Conservation (phyloP, 2,113 vertebrate genomes). For the Shinisaurus crocodilurus region DNA sequence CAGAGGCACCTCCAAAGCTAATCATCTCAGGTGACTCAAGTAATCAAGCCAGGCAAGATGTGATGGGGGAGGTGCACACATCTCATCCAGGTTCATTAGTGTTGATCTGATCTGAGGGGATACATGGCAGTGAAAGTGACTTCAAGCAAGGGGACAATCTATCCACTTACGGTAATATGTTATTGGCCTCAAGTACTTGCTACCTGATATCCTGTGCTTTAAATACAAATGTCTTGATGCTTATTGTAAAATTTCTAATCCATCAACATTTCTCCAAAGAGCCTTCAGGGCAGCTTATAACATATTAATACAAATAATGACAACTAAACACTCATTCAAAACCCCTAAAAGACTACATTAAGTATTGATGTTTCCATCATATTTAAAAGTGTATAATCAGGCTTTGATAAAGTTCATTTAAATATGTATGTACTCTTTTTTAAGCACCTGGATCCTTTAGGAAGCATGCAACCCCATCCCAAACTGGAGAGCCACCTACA, state of each 20-base stretch:
- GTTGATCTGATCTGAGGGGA: background rate
- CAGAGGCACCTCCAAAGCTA: background rate
- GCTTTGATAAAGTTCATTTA: background rate
- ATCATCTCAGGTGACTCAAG: background rate
- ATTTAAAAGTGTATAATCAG: background rate
- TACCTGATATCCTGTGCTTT: background rate
- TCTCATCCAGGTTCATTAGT: background rate
- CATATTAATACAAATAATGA: background rate
- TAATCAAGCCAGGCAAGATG: background rate
- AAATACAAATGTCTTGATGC: background rate
- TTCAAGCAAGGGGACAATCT: background rate
- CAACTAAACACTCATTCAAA: background rate
- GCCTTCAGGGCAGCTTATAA: background rate
- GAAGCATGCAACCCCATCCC: too few species aligned
- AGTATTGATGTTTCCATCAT: background rate
- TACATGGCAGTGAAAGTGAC: background rate
- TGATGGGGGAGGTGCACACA: background rate
- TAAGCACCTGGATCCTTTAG: too few species aligned
- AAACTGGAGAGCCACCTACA: too few species aligned
- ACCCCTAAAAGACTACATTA: background rate
- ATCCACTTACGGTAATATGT: background rate
- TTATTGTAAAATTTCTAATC: background rate
- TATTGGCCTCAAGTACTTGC: background rate
- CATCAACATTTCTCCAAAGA: background rate
- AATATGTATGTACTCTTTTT: too few species aligned